Evolutionary conservation across 2,113 vertebrate species (phyloP), one percentile per base, ranked within the genome.

Genomic region (Pterocles gutturalis): DNA sequence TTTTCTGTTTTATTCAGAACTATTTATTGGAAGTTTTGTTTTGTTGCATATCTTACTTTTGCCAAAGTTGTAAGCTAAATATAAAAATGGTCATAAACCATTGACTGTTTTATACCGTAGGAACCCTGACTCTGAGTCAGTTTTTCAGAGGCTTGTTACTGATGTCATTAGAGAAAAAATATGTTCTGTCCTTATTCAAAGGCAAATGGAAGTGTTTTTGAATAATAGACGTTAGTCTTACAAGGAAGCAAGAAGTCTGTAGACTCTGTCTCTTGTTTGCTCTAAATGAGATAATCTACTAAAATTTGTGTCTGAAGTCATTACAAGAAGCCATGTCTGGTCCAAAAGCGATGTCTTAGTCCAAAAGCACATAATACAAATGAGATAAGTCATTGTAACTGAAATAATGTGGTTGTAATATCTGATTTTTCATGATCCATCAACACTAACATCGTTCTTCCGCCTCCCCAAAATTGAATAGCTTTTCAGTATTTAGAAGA

Each of bases 261-360:
- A 70, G 67, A 18, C 89, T 83, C 48, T 89, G 89, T 83, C 87
- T 93, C 78, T 61, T 67, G 21, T 89, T 94, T 91, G 49, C 31
- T 96, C 21, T 49, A 93, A 85, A 96, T 96, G 85, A 95, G 85
- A 80, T 96, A 92, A 96, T 90, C 82, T 58, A 18, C 84, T 86
- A 67, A 82, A 85, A 90, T 94, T 93, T 90, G 88, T 90, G 75
- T 76, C 82, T 90, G 87, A 70, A 92, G 75, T 91, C 75, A 94
- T 93, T 94, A 86, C 22, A 62, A 86, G 71, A 85, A 93, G 14
- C 28, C 33, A 46, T 55, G 41, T 92, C 92, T 93, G n/a, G 51
- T 94, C 71, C 54, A 90, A 91, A 91, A 57, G 69, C 48, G 15
- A 2, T 75, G 60, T 89, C 34, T 84, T 87, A 67, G 58, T 73